These are phyloP conservation scores for Leptoteleia sp. DNA, from an alignment of 1,140 invertebrate species.

Conservation along the genomic window DNA sequence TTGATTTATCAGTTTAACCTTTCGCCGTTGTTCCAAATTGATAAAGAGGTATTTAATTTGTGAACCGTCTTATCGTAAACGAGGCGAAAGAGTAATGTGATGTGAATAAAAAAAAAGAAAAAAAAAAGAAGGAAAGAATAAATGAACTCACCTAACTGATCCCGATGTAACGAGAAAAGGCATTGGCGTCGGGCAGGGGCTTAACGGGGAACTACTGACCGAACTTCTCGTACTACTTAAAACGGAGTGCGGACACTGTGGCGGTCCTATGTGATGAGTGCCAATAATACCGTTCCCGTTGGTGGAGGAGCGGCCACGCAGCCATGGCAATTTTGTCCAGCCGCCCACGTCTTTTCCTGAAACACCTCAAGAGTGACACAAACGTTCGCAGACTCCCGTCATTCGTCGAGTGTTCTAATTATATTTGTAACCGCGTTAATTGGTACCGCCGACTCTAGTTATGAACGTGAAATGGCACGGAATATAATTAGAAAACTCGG, in stretches of 20 bases:
- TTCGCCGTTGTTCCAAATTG: neutral
- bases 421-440: neutral
- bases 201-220: slow-evolving; percentile 83
- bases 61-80: neutral
- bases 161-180: slow-evolving; percentile 87
- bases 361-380: slow-evolving; percentile 58
- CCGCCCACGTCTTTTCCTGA: slow-evolving; percentile 73
- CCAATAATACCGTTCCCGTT: slow-evolving; percentile 78
- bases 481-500: slow-evolving; percentile 25
- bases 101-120: too few relatives aligned
- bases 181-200: slow-evolving; percentile 86
- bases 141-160: slow-evolving; percentile 83
- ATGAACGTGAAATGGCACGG: neutral
- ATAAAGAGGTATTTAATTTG: neutral
- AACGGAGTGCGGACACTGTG: slow-evolving; percentile 86
- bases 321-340: slow-evolving; percentile 76
- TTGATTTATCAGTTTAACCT: slow-evolving; percentile 5
- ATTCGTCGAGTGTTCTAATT: slow-evolving; percentile 7
- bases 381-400: neutral
- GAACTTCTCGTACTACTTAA: slow-evolving; percentile 85
- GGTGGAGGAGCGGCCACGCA: slow-evolving; percentile 66
- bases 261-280: slow-evolving; percentile 82
- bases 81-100: neutral
- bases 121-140: too few relatives aligned
- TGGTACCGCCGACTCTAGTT: neutral